Base-by-base conservation (phyloP, 2,113 vertebrate genomes). In the Hippoglossus stenolepis region DNA sequence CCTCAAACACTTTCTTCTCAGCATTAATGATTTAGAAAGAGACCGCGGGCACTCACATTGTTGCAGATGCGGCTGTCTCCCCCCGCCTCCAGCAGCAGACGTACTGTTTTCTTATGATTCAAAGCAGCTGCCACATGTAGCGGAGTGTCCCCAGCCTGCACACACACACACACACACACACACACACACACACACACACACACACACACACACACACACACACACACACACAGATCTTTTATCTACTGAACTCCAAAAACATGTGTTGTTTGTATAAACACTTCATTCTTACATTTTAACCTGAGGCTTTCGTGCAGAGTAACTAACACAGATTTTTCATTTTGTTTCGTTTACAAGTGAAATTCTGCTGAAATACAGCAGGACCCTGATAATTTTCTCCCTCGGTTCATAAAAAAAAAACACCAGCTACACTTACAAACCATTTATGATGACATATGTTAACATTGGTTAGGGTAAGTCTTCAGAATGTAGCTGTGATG, bases 41-140 rank as follows among this genome's bases (percentile, higher is more conserved):
- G 20, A 14, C 51, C 31, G 45, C 23, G n/a, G 74, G 68, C 17
- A 8, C 82, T 97, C 93, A 99, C 98, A 15, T 95, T 96, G 90
- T 99, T 99, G 73, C 94, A 91, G 75, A 96, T 71, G 0, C 91
- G 92, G 23, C 92, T 89, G 73, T 98, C 97, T 26, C 97, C 96
- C 15, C 98, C 98, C 2, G 96, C 96, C 91, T 99, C 97, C 92
- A 99, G 93, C 83, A 99, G 89, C 73, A 98, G 91, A 83, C 96
- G 96, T 6, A 95, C 96, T 12, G 96, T 96, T 89, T 98, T 99
- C 93, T 96, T 98, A 88, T 99, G 98, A 86, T 97, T 99, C 21
- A 99, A 94, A 54, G 95, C 94, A 77, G 97, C 96, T 54, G 97
- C 97, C 2, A 98, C 87, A 14, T 99, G 97, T 45, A 99, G 95